phyloP scores from a whole-genome alignment of 2,113 vertebrate species.

The Naja naja region DNA sequence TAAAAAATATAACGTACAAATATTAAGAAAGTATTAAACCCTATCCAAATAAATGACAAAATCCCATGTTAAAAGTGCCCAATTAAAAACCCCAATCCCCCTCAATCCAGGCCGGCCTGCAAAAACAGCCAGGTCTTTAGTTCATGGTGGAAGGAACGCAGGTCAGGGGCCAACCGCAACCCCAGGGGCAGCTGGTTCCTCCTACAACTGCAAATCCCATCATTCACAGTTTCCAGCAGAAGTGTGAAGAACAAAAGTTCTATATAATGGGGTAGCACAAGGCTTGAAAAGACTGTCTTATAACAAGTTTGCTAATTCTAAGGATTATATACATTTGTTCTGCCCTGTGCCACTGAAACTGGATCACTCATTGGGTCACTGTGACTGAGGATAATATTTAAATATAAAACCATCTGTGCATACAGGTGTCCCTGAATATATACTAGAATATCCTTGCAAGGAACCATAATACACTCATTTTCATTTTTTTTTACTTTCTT shows the following conservation, averaged over 20 bases:
- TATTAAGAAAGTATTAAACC: no score
- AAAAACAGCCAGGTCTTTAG: no score
- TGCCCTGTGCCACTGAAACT: not conserved
- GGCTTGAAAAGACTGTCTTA: not conserved
- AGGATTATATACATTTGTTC: not conserved
- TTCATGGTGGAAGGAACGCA: no score
- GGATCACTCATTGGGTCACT: not conserved
- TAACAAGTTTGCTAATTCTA: not conserved
- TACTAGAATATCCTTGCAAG: not conserved
- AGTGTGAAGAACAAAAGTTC: not conserved
- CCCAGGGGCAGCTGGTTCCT: no score
- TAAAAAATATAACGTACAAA: no score
- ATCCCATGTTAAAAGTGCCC: no score
- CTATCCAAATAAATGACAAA: no score
- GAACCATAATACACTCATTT: no score
- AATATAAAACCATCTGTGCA: not conserved
- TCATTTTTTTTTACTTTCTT: not conserved
- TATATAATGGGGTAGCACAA: not conserved
- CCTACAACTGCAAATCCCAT: not conserved
- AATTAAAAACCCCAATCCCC: no score
- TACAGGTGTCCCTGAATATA: not conserved
- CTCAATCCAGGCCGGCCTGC: no score
- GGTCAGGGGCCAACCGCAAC: no score
- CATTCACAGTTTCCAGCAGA: not conserved
- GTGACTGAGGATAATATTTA: not conserved